These are phyloP conservation scores for Xestoiulus laeticollis DNA, from an alignment of 2,888 invertebrate genomes.

Conservation along the genomic window DNA sequence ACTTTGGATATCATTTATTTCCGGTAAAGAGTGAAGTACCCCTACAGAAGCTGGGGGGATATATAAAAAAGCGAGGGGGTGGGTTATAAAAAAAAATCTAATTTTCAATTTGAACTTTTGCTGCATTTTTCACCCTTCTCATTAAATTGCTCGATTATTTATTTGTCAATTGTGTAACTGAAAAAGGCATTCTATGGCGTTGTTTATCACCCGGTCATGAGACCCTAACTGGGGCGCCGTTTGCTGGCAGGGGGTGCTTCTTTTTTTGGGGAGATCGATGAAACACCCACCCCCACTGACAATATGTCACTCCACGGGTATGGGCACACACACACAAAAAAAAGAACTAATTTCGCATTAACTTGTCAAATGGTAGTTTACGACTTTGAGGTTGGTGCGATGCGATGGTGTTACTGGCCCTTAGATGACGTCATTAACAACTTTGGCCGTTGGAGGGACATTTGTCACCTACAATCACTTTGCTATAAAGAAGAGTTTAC, in stretches of 20 bases:
- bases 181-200: neutral
- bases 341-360: neutral
- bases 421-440: conserved; percentile 9
- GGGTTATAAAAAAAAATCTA: neutral
- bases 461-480: neutral
- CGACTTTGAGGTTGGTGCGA: neutral
- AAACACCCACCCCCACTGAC: neutral
- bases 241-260: neutral
- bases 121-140: neutral
- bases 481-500: too few relatives aligned
- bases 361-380: neutral
- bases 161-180: neutral
- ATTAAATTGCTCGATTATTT: conserved; percentile 9
- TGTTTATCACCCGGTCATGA: neutral
- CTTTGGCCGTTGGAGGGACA: neutral
- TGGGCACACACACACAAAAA: too few relatives aligned
- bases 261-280: conserved; percentile 9
- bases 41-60: neutral
- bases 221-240: neutral
- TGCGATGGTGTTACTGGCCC: neutral
- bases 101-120: conserved; percentile 9
- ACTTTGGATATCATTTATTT: neutral
- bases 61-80: neutral
- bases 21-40: neutral
- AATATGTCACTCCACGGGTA: neutral